A percentile compares a stretch with the other conserved stretches of the same genome.
phyloP scores from a whole-genome alignment of 1,140 invertebrate genomes.

The Trichonephila clavata region DNA sequence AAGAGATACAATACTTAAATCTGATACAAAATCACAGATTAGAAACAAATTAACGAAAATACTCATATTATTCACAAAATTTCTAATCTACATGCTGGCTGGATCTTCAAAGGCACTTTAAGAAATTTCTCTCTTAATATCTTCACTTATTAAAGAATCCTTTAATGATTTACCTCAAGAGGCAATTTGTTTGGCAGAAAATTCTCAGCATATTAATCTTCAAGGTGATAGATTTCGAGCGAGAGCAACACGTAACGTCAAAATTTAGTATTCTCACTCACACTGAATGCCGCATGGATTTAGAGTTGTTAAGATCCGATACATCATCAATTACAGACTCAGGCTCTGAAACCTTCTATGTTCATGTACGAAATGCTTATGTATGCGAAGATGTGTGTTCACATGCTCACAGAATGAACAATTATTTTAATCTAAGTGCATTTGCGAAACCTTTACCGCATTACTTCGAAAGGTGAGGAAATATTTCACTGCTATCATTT shows the following conservation, averaged over 20 bases:
- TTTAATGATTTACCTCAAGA: not conserved
- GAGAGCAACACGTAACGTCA: conserved; percentile 51
- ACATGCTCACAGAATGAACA: not conserved
- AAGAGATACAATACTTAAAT: too few relatives aligned
- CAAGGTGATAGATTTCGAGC: not conserved
- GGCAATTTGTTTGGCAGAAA: not conserved
- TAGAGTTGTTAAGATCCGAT: conserved; percentile 39
- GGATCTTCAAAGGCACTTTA: not conserved
- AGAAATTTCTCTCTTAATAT: not conserved
- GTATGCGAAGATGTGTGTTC: conserved; percentile 1
- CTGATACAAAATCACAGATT: too few relatives aligned
- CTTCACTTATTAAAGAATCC: not conserved
- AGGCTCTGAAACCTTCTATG: not conserved
- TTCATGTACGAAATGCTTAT: not conserved
- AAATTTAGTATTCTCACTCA: conserved; percentile 33
- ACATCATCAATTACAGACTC: conserved; percentile 56
- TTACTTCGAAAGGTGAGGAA: not conserved
- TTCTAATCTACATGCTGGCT: too few relatives aligned
- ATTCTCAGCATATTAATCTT: conserved; percentile 19
- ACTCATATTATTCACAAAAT: too few relatives aligned
- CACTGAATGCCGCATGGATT: conserved; percentile 2
- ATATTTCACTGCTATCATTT: conserved; percentile 4
- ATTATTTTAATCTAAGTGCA: conserved; percentile 24
- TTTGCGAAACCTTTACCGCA: conserved; percentile 1
- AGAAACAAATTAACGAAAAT: too few relatives aligned